A percentile compares a stretch with the other conserved stretches of the same genome.
phyloP scores from a whole-genome alignment of 53 echinoderm and acorn worm genomes.

The Crossaster papposus region DNA sequence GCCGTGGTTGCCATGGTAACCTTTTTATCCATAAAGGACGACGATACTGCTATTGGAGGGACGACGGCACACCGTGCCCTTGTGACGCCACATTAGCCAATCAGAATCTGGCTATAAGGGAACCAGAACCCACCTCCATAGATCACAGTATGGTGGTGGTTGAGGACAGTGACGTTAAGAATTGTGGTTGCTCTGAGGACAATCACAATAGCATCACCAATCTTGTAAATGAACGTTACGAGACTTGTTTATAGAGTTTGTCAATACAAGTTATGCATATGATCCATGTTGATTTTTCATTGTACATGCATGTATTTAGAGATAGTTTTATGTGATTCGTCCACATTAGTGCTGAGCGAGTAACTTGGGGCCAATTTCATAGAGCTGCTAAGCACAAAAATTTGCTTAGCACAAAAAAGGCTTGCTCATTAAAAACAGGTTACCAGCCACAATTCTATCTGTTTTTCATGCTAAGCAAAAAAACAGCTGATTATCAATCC shows the following conservation, averaged over 20 bases:
- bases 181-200: neutral
- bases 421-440: too few species aligned
- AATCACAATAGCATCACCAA: neutral
- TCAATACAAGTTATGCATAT: neutral
- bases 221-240: neutral
- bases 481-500: too few species aligned
- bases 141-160: neutral
- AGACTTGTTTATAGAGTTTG: neutral
- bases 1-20: constrained; percentile 55
- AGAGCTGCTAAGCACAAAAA: too few species aligned
- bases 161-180: neutral
- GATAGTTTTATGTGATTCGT: too few species aligned
- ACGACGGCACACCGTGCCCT: neutral
- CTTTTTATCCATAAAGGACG: constrained; percentile 55
- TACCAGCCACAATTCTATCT: too few species aligned
- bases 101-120: neutral
- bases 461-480: too few species aligned
- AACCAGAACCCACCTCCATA: neutral
- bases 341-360: too few species aligned
- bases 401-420: too few species aligned
- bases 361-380: too few species aligned
- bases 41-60: constrained; percentile 59
- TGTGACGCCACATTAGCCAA: constrained; percentile 15
- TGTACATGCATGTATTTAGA: too few species aligned
- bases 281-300: too few species aligned